phyloP scores from a whole-genome alignment of 2,888 invertebrate genomes.

The Pocota personata region DNA sequence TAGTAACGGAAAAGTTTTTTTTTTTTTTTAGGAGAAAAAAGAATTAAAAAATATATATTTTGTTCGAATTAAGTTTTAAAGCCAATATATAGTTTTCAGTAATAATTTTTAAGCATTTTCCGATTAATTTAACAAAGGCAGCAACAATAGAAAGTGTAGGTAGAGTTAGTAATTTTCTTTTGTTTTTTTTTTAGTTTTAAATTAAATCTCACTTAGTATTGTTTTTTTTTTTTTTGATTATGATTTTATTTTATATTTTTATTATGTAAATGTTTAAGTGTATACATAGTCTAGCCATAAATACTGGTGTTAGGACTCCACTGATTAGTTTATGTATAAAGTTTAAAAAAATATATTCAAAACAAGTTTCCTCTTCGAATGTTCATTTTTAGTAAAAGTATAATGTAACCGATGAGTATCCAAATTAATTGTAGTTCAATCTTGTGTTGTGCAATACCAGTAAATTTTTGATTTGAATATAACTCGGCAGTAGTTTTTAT shows the following conservation, averaged over 20 bases:
- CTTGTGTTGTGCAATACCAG: neutral
- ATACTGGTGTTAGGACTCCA: neutral
- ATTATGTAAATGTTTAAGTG: slow-evolving; percentile 48
- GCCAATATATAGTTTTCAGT: slow-evolving; percentile 29
- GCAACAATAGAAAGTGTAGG: slow-evolving; percentile 12
- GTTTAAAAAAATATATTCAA: too few species aligned
- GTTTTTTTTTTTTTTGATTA: slow-evolving; percentile 75
- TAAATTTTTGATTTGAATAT: neutral
- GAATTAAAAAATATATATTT: slow-evolving; percentile 1
- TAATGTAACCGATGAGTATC: too few species aligned
- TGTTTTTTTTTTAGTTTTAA: slow-evolving; percentile 53
- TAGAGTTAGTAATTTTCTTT: slow-evolving; percentile 45
- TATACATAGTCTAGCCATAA: slow-evolving; percentile 30
- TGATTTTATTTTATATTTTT: slow-evolving; percentile 74
- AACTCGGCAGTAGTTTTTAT: slow-evolving; percentile 20
- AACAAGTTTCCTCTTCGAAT: too few species aligned
- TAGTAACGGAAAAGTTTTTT: neutral
- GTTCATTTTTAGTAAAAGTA: too few species aligned
- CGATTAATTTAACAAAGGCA: slow-evolving; percentile 42
- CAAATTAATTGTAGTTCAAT: neutral
- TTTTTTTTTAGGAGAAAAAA: neutral
- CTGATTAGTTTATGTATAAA: too few species aligned
- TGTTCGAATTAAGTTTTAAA: slow-evolving; percentile 47
- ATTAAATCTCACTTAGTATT: slow-evolving; percentile 56
- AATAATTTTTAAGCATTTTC: slow-evolving; percentile 22